Evolutionary conservation across 2,888 invertebrate genomes (phyloP).

Genomic region (Azorinus chamasolen): DNA sequence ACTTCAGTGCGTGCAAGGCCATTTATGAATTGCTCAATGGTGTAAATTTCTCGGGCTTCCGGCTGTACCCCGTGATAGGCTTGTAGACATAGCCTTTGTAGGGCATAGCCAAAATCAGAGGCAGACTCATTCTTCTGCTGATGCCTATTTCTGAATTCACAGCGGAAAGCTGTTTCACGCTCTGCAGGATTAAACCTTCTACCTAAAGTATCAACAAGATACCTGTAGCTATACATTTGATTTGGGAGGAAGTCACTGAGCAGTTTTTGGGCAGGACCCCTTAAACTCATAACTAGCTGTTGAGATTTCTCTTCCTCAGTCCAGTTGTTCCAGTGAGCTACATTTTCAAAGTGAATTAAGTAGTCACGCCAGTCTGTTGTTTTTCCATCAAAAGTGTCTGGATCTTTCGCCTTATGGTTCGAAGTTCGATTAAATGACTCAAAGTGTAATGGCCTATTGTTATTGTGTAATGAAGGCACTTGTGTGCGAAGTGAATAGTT

Average conservation of each 20-base stretch:
- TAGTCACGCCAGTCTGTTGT: slow-evolving; percentile 56
- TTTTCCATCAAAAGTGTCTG: slow-evolving; percentile 57
- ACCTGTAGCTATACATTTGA: not conserved
- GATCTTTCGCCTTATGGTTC: slow-evolving; percentile 51
- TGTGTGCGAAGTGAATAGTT: too few species aligned
- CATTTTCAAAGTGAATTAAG: slow-evolving; percentile 61
- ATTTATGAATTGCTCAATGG: slow-evolving; percentile 20
- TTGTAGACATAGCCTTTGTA: slow-evolving; percentile 28
- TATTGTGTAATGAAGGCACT: too few species aligned
- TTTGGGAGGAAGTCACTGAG: slow-evolving; percentile 22
- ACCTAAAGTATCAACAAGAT: not conserved
- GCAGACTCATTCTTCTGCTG: slow-evolving; percentile 20
- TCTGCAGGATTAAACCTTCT: slow-evolving; percentile 11
- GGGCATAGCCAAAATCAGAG: slow-evolving; percentile 28
- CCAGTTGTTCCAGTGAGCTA: slow-evolving; percentile 59
- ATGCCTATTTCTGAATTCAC: slow-evolving; percentile 26
- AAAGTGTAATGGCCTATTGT: too few species aligned
- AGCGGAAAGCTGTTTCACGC: slow-evolving; percentile 1
- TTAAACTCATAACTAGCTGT: slow-evolving; percentile 38
- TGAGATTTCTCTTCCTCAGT: slow-evolving; percentile 31
- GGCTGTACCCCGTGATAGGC: slow-evolving; percentile 9
- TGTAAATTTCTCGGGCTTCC: slow-evolving; percentile 22
- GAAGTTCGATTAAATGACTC: too few species aligned
- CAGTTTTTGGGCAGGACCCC: slow-evolving; percentile 35
- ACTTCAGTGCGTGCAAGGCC: slow-evolving; percentile 19